These are phyloP conservation scores for Lepidochitona cinerea DNA, from an alignment of 2,888 invertebrate genomes.

Conservation along the genomic window DNA sequence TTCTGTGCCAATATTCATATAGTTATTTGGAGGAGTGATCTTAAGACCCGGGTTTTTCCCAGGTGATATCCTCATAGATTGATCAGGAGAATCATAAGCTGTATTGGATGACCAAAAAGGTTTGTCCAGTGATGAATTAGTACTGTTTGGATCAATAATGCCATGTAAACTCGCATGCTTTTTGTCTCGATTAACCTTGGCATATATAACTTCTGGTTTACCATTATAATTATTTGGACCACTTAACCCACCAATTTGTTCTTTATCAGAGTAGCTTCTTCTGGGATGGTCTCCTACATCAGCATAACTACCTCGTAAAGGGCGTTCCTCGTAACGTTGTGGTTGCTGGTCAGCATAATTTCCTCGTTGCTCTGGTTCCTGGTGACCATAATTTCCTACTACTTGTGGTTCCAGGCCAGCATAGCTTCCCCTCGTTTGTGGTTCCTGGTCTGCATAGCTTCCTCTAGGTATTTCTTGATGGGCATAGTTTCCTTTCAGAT, in stretches of 20 bases:
- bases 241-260: too few species aligned
- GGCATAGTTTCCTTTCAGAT: background rate
- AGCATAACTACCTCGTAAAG: background rate
- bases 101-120: too few species aligned
- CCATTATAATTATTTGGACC: background rate
- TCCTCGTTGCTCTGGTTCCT: background rate
- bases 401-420: background rate
- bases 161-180: too few species aligned
- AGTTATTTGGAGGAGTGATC: slow-evolving; percentile 47
- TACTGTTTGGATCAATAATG: too few species aligned
- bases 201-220: background rate
- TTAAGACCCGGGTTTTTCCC: slow-evolving; percentile 9
- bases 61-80: too few species aligned
- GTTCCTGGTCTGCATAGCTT: background rate
- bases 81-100: too few species aligned
- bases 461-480: too few species aligned
- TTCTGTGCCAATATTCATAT: too few species aligned
- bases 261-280: background rate
- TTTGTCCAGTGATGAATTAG: too few species aligned
- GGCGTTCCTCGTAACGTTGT: background rate
- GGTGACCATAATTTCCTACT: background rate
- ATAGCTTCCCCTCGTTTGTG: background rate
- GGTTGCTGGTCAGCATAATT: background rate
- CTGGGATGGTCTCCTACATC: background rate
- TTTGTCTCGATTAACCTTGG: background rate